phyloP scores from a whole-genome alignment of 2,797 vertebrate genomes.

The Oreochromis mossambicus region DNA sequence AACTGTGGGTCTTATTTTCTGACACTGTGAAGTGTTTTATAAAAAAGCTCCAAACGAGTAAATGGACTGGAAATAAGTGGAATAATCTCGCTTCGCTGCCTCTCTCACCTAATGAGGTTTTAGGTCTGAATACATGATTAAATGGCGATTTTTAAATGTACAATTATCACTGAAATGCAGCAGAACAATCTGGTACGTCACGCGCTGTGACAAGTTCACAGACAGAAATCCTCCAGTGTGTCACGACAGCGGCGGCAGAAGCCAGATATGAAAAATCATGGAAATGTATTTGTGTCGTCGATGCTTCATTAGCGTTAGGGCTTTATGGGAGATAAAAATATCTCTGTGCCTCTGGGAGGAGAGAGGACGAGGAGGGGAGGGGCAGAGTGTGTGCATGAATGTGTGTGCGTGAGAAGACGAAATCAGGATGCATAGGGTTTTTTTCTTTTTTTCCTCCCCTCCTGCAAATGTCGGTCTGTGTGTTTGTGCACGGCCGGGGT shows the following conservation, averaged over 20 bases:
- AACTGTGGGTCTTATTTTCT: background rate
- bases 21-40: background rate
- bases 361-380: constrained; percentile 28
- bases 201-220: background rate
- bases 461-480: background rate
- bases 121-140: background rate
- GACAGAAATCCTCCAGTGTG: background rate
- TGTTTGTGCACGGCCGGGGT: background rate
- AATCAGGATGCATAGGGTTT: background rate
- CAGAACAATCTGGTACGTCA: background rate
- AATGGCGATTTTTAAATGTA: background rate
- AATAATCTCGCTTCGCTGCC: background rate
- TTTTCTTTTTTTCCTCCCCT: background rate
- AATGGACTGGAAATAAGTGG: constrained; percentile 19
- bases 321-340: constrained; percentile 72
- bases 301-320: constrained; percentile 70
- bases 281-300: constrained; percentile 50
- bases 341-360: constrained; percentile 64
- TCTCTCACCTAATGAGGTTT: background rate
- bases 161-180: background rate
- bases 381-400: background rate
- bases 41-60: background rate
- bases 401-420: background rate
- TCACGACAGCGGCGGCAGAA: background rate
- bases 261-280: constrained; percentile 26